Evolutionary conservation across 2,888 invertebrate genomes (phyloP).

Genomic region (Caenorhabditis doughertyi): DNA sequence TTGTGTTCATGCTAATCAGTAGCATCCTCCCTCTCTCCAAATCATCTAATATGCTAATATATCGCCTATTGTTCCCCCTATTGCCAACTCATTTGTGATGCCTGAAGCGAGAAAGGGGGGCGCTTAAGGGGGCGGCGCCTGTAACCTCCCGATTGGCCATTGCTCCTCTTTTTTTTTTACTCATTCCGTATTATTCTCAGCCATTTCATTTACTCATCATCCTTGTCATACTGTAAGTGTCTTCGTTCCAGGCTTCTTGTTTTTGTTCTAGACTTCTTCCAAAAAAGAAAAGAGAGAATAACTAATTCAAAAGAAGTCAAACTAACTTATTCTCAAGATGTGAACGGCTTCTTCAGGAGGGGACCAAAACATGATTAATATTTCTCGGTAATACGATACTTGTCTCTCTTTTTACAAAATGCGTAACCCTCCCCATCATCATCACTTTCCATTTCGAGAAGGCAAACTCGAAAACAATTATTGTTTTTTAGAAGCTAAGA

Average conservation of each 20-base stretch:
- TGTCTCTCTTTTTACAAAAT: slow-evolving; percentile 39
- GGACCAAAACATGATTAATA: slow-evolving; percentile 64
- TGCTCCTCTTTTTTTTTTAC: background rate
- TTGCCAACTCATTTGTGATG: slow-evolving; percentile 20
- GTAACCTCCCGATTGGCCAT: slow-evolving; percentile 30
- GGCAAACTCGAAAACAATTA: slow-evolving; percentile 44
- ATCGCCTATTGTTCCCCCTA: background rate
- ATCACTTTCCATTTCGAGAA: background rate
- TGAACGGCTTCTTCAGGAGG: slow-evolving; percentile 7
- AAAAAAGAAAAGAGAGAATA: slow-evolving; percentile 2
- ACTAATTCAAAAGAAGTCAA: slow-evolving; percentile 52
- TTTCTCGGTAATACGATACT: slow-evolving; percentile 67
- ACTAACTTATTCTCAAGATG: slow-evolving; percentile 64
- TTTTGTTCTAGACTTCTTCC: background rate
- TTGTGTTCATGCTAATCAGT: slow-evolving; percentile 10
- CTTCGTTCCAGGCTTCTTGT: background rate
- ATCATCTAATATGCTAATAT: background rate
- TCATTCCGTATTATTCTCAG: background rate
- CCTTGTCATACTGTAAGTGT: background rate
- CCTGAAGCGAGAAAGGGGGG: too few relatives aligned
- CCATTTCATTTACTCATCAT: background rate
- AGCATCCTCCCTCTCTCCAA: background rate
- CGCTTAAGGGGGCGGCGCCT: slow-evolving; percentile 26
- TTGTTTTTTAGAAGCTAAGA: slow-evolving; percentile 29
- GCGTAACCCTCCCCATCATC: slow-evolving; percentile 5